Percentiles rank a stretch among this genome's conserved stretches.
Conservation (phyloP, 2,797 vertebrate genomes). For the Urophycis tenuis region DNA sequence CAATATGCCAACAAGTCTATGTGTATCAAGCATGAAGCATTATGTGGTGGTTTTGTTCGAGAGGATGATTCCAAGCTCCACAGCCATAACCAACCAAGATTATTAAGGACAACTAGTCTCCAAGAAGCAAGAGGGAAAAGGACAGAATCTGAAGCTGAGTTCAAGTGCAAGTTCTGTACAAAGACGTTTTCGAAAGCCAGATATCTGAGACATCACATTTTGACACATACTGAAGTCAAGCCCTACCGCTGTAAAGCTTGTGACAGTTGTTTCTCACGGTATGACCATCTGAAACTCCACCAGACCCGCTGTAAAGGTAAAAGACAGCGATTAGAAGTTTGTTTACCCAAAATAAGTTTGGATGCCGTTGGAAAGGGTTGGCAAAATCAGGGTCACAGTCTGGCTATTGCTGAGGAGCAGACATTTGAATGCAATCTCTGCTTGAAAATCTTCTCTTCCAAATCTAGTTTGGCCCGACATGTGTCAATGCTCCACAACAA, state of each 20-base stretch:
- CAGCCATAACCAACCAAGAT: constrained; percentile 16
- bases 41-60: constrained; percentile 53
- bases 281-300: constrained; percentile 73
- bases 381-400: constrained; percentile 40
- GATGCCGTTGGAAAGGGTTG: constrained; percentile 60
- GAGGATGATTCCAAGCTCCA: constrained; percentile 22
- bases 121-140: constrained; percentile 23
- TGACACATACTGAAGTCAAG: constrained; percentile 76
- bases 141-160: constrained; percentile 32
- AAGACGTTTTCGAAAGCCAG: constrained; percentile 68
- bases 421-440: constrained; percentile 60
- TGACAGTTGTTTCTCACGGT: constrained; percentile 70
- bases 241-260: constrained; percentile 76
- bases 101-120: constrained; percentile 10
- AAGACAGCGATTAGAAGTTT: constrained; percentile 57
- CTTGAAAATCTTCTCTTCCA: constrained; percentile 53
- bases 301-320: constrained; percentile 64
- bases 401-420: constrained; percentile 26
- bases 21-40: constrained; percentile 64
- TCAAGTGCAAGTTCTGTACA: constrained; percentile 75
- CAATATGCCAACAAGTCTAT: constrained; percentile 42
- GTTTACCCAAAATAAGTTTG: constrained; percentile 67
- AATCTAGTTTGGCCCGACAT: constrained; percentile 62
- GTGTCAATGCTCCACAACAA: constrained; percentile 58
- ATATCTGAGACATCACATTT: constrained; percentile 69